A percentile compares a stretch with the other conserved stretches of the same genome.
These are phyloP conservation scores for Osmerus eperlanus DNA, from an alignment of 2,113 vertebrate genomes.

Conservation along the genomic window DNA sequence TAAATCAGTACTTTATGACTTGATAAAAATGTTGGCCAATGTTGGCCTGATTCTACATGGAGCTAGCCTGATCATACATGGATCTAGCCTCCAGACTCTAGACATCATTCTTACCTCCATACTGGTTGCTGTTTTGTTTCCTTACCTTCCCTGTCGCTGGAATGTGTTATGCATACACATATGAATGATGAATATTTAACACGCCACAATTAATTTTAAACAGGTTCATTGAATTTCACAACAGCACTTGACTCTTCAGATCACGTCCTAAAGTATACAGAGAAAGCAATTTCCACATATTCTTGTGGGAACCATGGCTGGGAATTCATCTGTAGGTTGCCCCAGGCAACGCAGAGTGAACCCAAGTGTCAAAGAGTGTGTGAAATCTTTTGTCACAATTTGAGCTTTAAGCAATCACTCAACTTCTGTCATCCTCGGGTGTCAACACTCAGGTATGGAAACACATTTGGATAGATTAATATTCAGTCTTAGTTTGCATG, in stretches of 20 bases:
- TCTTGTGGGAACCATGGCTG: slow-evolving; percentile 8
- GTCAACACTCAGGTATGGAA: not conserved
- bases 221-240: slow-evolving; percentile 22
- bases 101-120: not conserved
- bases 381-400: too few relatives aligned
- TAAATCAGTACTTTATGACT: too few relatives aligned
- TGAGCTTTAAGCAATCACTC: not conserved
- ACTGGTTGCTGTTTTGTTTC: not conserved
- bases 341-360: slow-evolving; percentile 9
- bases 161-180: slow-evolving; percentile 5
- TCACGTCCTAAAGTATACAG: slow-evolving; percentile 15
- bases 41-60: too few relatives aligned
- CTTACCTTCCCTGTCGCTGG: not conserved
- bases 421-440: not conserved
- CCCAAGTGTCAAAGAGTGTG: not conserved
- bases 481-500: too few relatives aligned
- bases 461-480: too few relatives aligned
- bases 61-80: too few relatives aligned
- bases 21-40: too few relatives aligned
- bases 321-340: slow-evolving; percentile 15
- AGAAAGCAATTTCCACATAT: slow-evolving; percentile 17
- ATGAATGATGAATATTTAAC: slow-evolving; percentile 3
- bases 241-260: slow-evolving; percentile 8
- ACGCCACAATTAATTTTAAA: slow-evolving; percentile 10
- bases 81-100: not conserved